Base-by-base conservation (phyloP, 2,888 invertebrate genomes). In the Zygothrica quintamaculata region DNA sequence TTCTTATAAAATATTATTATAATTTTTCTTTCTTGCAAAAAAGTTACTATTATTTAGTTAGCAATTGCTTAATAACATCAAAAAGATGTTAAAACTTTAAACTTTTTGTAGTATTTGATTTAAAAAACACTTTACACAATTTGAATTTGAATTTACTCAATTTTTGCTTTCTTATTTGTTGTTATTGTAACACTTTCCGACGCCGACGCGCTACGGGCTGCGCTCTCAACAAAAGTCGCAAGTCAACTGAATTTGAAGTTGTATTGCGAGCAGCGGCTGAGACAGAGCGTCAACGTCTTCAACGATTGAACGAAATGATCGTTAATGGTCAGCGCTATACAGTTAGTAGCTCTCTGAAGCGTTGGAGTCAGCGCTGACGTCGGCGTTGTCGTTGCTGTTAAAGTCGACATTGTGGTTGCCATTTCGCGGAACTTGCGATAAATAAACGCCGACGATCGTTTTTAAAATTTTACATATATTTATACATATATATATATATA, bases 191-290 rank as follows among this genome's bases (percentile, higher is more conserved):
- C 15, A 43, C 18, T 18, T 22, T 6, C 22, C 46, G 58, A 37
- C 65, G 56, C 53, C 59, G 68, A 69, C 58, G 65, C 44, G 52
- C 58, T 22, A 18, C 31, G 47, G 65, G 52, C 64, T 64, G 50
- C 65, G 68, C 62, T 65, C 65, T 53, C 64, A 50, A 50, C 76
- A 86, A 69, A 74, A 84, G 80, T 65, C 84, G 78, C 57, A 64
- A 59, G 59, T 52, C 55, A 81, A 87, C 68, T 81, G 71, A 84
- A 74, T 65, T 42, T 60, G 58, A 84, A 86, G 86, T 86, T 69
- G 67, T 48, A 55, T 44, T 51, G 75, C 33, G 55, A 52, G 62
- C 72, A 56, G 46, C 65, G 25, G 44, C 61, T 8, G 18, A 29
- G 15, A 9, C 31, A 44, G 74, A 55, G 31, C 56, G 77, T 42